A percentile compares a stretch with the other conserved stretches of the same genome.
These are phyloP conservation scores for Osedax fenrisi DNA, from an alignment of 2,888 invertebrate genomes.

Conservation along the genomic window DNA sequence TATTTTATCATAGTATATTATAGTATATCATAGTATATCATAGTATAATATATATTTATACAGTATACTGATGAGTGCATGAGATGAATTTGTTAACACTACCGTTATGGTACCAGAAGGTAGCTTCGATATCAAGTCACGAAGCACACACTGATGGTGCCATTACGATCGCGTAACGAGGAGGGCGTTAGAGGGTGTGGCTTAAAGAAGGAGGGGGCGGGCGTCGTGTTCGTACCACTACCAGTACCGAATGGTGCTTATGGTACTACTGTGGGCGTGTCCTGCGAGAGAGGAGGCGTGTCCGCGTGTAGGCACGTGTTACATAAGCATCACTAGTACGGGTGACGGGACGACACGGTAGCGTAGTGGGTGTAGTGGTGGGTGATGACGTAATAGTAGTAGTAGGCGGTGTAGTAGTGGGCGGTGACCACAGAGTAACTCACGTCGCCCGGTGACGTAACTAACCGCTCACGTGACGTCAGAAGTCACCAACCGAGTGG, in stretches of 20 bases:
- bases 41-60: not conserved
- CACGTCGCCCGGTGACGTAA: too few relatives aligned
- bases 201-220: not conserved
- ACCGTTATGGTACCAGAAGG: constrained; percentile 6
- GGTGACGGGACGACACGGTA: not conserved
- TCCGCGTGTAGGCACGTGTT: too few relatives aligned
- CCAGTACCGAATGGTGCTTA: constrained; percentile 36
- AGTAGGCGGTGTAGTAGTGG: too few relatives aligned
- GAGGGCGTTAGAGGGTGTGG: not conserved
- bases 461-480: too few relatives aligned
- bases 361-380: not conserved
- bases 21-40: not conserved
- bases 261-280: too few relatives aligned
- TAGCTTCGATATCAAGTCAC: not conserved
- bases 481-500: too few relatives aligned
- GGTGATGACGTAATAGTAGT: too few relatives aligned
- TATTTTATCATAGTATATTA: not conserved
- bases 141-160: constrained; percentile 22
- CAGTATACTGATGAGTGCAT: not conserved
- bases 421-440: too few relatives aligned
- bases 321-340: not conserved
- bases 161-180: not conserved
- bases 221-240: not conserved
- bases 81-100: not conserved
- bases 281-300: too few relatives aligned